A percentile compares a stretch with the other conserved stretches of the same genome.
Conservation (phyloP, 2,888 invertebrate genomes). For the Amphiduros pacificus region DNA sequence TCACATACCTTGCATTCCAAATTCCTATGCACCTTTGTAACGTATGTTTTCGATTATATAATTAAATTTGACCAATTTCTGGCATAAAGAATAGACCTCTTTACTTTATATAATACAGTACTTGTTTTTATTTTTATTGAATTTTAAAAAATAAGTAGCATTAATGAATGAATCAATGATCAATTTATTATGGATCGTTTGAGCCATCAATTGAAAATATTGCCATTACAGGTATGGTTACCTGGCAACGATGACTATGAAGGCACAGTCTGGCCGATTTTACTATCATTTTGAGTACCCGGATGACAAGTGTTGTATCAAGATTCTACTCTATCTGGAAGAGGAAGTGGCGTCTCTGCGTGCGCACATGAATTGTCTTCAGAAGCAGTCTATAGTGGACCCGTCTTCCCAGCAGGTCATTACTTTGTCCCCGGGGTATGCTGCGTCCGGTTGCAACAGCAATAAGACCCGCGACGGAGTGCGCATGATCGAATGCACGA, state of each 20-base stretch:
- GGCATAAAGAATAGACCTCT: too few species aligned
- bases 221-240: too few species aligned
- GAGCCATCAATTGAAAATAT: too few species aligned
- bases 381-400: constrained; percentile 27
- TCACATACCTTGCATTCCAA: too few species aligned
- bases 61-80: too few species aligned
- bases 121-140: too few species aligned
- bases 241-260: constrained; percentile 12
- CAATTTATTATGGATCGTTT: too few species aligned
- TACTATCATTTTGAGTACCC: constrained; percentile 26
- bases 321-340: constrained; percentile 29
- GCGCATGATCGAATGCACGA: constrained; percentile 22
- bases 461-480: constrained; percentile 12
- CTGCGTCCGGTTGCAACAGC: constrained; percentile 22
- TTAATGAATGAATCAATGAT: too few species aligned
- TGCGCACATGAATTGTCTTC: constrained; percentile 29
- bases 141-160: too few species aligned
- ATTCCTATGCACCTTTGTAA: too few species aligned
- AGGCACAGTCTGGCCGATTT: constrained; percentile 11
- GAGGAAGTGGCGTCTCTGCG: constrained; percentile 23
- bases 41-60: too few species aligned
- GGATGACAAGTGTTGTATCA: constrained; percentile 27
- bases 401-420: constrained; percentile 27
- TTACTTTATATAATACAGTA: too few species aligned
- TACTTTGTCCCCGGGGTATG: constrained; percentile 22